phyloP scores from a whole-genome alignment of 2,888 invertebrate species.

The Axea sp. region DNA sequence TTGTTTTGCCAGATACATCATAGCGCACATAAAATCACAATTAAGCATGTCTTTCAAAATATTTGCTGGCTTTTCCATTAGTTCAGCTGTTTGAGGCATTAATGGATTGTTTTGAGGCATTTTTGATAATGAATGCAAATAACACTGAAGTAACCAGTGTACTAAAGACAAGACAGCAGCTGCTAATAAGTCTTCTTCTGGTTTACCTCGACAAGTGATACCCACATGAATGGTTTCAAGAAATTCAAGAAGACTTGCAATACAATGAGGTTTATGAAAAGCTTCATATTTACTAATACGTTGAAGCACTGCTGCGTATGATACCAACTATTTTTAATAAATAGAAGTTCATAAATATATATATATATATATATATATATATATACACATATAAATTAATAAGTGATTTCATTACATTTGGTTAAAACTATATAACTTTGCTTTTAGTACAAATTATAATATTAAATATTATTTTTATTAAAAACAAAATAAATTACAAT shows the following conservation, averaged over 20 bases:
- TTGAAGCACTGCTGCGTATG: constrained; percentile 93
- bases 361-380: constrained; percentile 1
- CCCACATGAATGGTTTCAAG: constrained; percentile 85
- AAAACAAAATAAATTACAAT: not conserved
- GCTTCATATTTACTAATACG: constrained; percentile 94
- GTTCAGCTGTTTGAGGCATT: constrained; percentile 81
- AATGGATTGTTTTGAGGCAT: constrained; percentile 71
- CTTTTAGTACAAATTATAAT: no score
- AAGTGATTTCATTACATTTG: no score
- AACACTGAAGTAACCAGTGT: constrained; percentile 90
- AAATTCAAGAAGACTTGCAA: constrained; percentile 91
- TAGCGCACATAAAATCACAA: constrained; percentile 88
- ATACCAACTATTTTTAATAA: constrained; percentile 83
- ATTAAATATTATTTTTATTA: no score
- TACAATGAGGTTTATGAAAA: constrained; percentile 92
- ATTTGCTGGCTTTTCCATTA: constrained; percentile 86
- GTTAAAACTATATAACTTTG: no score
- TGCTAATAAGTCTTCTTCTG: constrained; percentile 92
- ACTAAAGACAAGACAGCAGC: constrained; percentile 90
- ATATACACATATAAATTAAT: no score
- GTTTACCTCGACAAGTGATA: constrained; percentile 87
- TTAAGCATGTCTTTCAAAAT: constrained; percentile 85
- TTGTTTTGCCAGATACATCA: constrained; percentile 90
- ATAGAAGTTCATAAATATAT: constrained; percentile 3
- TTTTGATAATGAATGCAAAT: constrained; percentile 80